These are phyloP conservation scores for Hyla sarda DNA, from an alignment of 2,113 vertebrate species.

Conservation along the genomic window DNA sequence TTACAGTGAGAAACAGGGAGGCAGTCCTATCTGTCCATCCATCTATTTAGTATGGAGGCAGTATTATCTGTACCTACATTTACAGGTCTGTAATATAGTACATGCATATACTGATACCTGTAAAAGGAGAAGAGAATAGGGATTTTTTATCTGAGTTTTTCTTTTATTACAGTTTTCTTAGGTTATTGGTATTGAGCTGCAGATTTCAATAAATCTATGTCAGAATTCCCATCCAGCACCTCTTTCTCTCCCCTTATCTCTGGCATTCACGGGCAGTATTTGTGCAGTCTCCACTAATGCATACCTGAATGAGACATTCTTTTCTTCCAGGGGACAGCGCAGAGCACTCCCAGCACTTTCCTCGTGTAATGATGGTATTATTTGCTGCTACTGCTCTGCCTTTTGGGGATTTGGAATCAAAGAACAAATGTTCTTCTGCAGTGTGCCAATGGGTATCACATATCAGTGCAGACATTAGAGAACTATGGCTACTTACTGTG, in stretches of 20 bases:
- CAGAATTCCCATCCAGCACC: background rate
- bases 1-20: background rate
- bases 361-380: conserved; percentile 23
- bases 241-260: conserved; percentile 16
- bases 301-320: conserved; percentile 33
- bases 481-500: background rate
- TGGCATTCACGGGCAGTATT: background rate
- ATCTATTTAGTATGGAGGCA: background rate
- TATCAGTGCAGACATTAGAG: background rate
- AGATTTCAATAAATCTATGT: background rate
- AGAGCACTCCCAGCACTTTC: background rate
- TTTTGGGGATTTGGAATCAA: conserved; percentile 6
- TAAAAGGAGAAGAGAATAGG: background rate
- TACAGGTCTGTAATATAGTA: too few relatives aligned
- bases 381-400: background rate
- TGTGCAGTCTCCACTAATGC: conserved; percentile 21
- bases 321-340: background rate
- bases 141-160: background rate
- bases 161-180: background rate
- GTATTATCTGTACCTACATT: background rate
- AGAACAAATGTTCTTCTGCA: conserved; percentile 30
- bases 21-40: background rate
- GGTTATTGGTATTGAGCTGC: background rate
- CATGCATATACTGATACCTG: background rate
- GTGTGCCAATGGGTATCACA: background rate